Evolutionary conservation across 2,113 vertebrate genomes (phyloP).

Genomic region (Toxostoma redivivum): DNA sequence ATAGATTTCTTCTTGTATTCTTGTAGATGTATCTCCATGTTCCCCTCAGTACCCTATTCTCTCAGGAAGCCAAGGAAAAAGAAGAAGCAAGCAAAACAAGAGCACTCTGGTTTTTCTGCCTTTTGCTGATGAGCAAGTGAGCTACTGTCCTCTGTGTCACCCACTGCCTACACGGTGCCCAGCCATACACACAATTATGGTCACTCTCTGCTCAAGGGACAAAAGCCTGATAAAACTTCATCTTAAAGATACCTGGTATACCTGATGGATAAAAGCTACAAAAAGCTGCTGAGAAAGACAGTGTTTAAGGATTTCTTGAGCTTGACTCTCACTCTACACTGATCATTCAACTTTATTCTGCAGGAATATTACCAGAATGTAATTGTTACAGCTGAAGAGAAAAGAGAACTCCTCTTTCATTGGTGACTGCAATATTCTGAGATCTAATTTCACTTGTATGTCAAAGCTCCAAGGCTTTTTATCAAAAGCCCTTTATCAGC

Average conservation of each 20-base stretch:
- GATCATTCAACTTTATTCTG: not conserved
- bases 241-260: not conserved
- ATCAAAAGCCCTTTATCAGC: not conserved
- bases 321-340: not conserved
- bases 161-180: rapidly evolving
- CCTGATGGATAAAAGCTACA: not conserved
- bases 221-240: not conserved
- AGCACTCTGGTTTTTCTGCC: not conserved
- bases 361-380: not conserved
- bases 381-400: not conserved
- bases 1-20: not conserved
- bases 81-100: not conserved
- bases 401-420: not conserved
- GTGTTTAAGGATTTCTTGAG: not conserved
- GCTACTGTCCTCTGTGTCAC: rapidly evolving
- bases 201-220: not conserved
- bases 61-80: not conserved
- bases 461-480: not conserved
- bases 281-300: not conserved
- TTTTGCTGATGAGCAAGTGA: not conserved
- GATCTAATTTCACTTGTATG: not conserved
- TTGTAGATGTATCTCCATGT: not conserved
- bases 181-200: too few species aligned
- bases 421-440: not conserved
- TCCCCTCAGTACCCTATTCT: not conserved